Conservation (phyloP, 2,113 vertebrate species). For the Lepidothrix coronata region DNA sequence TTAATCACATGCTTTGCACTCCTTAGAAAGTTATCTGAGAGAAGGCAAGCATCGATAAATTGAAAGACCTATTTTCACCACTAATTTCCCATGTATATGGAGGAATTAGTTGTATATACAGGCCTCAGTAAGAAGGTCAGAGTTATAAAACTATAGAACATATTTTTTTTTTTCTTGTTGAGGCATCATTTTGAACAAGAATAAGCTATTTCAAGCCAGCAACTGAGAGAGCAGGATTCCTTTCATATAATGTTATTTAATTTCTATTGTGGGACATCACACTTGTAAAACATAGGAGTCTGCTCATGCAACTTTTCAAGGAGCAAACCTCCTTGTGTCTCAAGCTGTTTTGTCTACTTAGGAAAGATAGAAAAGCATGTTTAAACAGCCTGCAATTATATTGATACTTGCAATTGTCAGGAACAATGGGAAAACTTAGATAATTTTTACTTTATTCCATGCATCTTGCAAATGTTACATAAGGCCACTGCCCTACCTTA, state of each 20-base stretch:
- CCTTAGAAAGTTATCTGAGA: neutral
- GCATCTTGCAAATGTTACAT: neutral
- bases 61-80: neutral
- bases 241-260: neutral
- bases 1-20: neutral
- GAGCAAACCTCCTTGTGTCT: neutral
- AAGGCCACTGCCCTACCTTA: neutral
- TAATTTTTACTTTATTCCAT: neutral
- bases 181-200: neutral
- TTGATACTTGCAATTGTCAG: neutral
- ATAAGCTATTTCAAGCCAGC: neutral
- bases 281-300: neutral
- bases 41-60: neutral
- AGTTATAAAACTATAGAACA: neutral
- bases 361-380: neutral
- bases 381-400: neutral
- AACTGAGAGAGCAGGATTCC: neutral
- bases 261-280: neutral
- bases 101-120: neutral
- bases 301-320: neutral
- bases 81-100: neutral
- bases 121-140: neutral
- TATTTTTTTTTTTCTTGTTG: neutral
- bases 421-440: neutral
- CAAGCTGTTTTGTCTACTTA: neutral